Percentiles rank a stretch among this genome's conserved stretches.
Evolutionary conservation across 2,797 vertebrate genomes (phyloP).

Genomic region (Cynodonichthys magdalenae): DNA sequence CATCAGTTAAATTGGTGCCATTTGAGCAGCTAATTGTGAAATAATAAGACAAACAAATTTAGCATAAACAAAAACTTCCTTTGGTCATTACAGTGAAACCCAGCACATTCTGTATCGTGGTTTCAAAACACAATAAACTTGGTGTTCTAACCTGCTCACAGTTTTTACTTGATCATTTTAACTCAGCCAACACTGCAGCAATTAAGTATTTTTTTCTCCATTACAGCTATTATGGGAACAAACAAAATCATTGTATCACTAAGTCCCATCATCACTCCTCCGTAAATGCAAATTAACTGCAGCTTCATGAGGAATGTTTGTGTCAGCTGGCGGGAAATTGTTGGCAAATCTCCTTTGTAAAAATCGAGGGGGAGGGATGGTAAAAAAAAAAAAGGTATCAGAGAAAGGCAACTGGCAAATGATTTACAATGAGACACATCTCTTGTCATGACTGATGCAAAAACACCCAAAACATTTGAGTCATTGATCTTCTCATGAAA

Average conservation of each 20-base stretch:
- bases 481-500: slow-evolving; percentile 46
- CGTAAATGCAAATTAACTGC: slow-evolving; percentile 43
- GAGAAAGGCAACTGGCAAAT: slow-evolving; percentile 15
- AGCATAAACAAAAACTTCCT: neutral
- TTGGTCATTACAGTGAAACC: neutral
- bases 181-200: neutral
- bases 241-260: neutral
- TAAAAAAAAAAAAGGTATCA: neutral
- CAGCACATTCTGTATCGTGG: neutral
- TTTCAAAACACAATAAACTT: neutral
- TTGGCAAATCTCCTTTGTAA: slow-evolving; percentile 33
- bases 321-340: slow-evolving; percentile 19
- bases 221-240: neutral
- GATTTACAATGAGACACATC: slow-evolving; percentile 35
- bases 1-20: too few species aligned
- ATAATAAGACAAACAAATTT: too few species aligned
- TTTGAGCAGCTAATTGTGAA: too few species aligned
- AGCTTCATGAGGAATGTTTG: slow-evolving; percentile 21
- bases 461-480: slow-evolving; percentile 46
- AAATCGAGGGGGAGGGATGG: slow-evolving; percentile 21
- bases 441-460: slow-evolving; percentile 56
- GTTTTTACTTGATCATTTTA: neutral
- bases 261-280: slow-evolving; percentile 27
- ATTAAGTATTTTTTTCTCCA: neutral
- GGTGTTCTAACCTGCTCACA: neutral